phyloP scores from a whole-genome alignment of 64 coral and sea anemone genomes.

The Pocillopora damicornis region DNA sequence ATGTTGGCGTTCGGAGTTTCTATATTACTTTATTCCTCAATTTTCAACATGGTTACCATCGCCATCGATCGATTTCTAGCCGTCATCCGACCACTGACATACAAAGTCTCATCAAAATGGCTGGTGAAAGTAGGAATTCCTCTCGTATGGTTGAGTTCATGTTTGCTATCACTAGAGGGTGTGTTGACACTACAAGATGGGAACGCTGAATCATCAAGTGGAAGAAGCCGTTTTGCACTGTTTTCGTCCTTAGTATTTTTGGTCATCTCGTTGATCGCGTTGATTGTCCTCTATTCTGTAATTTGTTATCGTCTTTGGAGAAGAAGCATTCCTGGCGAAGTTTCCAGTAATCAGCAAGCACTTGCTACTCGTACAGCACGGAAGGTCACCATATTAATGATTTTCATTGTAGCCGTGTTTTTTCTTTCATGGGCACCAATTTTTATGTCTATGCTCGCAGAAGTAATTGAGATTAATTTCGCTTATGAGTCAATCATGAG shows the following conservation, averaged over 20 bases:
- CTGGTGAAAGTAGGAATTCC: background rate
- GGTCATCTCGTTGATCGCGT: background rate
- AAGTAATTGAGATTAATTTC: background rate
- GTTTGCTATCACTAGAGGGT: background rate
- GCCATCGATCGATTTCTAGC: constrained; percentile 12
- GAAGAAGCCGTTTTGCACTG: background rate
- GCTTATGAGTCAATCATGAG: background rate
- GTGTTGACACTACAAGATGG: background rate
- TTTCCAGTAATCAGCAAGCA: background rate
- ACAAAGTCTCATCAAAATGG: background rate
- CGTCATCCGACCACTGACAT: background rate
- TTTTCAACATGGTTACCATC: background rate
- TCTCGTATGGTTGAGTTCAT: background rate
- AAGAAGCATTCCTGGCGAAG: constrained; percentile 34
- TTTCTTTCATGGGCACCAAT: constrained; percentile 11
- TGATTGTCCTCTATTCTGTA: background rate
- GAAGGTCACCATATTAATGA: constrained; percentile 33
- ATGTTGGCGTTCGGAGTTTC: background rate
- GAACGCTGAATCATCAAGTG: background rate
- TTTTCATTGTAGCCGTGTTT: constrained; percentile 8
- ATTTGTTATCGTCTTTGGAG: constrained; percentile 38
- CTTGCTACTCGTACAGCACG: background rate
- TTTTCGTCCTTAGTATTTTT: background rate
- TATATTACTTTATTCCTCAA: background rate
- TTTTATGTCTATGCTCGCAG: background rate